phyloP scores from a whole-genome alignment of 1,140 invertebrate species.

The Drosophila bocki region DNA sequence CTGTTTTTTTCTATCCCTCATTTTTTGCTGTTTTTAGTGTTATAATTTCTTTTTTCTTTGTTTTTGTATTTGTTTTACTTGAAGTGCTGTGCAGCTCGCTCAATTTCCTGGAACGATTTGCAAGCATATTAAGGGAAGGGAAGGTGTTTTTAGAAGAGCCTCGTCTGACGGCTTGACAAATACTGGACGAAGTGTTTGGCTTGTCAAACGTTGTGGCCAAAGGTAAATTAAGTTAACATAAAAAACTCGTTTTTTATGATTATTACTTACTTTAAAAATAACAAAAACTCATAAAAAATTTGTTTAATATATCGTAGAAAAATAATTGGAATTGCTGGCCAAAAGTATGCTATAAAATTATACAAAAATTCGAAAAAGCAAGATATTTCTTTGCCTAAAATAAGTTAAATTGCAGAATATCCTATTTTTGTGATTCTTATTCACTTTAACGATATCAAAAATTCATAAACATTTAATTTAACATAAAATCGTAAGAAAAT shows the following conservation, averaged over 20 bases:
- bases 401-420: too few relatives aligned
- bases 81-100: slow-evolving; percentile 74
- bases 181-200: slow-evolving; percentile 60
- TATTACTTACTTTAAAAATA: neutral
- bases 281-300: neutral
- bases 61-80: slow-evolving; percentile 35
- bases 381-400: neutral
- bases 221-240: slow-evolving; percentile 9
- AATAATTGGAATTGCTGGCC: neutral
- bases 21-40: slow-evolving; percentile 1
- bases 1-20: neutral
- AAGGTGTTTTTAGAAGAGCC: neutral
- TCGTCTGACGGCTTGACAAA: slow-evolving; percentile 56
- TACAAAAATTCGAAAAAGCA: too few relatives aligned
- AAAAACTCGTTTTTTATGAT: neutral
- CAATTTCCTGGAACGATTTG: slow-evolving; percentile 78
- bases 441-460: too few relatives aligned
- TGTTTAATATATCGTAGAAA: neutral
- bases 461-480: neutral
- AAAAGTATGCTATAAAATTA: neutral
- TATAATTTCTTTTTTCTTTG: slow-evolving; percentile 2
- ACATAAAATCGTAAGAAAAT: slow-evolving; percentile 10
- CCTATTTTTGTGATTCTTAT: neutral
- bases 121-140: slow-evolving; percentile 49
- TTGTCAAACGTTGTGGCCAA: slow-evolving; percentile 19